phyloP scores from a whole-genome alignment of 2,888 invertebrate species.

The Phania funesta region DNA sequence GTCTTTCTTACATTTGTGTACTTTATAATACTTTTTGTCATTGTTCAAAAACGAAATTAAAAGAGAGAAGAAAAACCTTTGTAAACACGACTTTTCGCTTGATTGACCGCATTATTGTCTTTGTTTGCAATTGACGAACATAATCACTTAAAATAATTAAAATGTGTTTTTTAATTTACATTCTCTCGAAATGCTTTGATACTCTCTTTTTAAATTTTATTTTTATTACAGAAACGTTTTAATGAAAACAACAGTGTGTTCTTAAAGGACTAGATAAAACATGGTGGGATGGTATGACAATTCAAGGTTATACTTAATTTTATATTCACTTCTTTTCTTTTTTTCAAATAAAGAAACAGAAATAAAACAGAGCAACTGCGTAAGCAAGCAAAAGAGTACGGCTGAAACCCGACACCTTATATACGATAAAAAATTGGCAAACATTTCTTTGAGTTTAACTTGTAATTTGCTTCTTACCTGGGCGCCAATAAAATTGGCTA shows the following conservation, averaged over 20 bases:
- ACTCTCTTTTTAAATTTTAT: background rate
- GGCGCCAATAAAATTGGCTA: too few species aligned
- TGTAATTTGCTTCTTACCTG: too few species aligned
- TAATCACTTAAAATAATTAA: slow-evolving; percentile 70
- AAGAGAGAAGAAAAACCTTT: too few species aligned
- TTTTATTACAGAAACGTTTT: background rate
- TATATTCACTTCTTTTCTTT: background rate
- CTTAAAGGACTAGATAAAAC: background rate
- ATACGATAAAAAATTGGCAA: too few species aligned
- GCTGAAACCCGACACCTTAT: too few species aligned
- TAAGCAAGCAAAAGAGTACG: too few species aligned
- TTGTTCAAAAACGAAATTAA: background rate
- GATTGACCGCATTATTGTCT: slow-evolving; percentile 64
- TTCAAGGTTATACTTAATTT: slow-evolving; percentile 56
- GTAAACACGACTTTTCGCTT: slow-evolving; percentile 59
- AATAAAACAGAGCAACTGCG: too few species aligned
- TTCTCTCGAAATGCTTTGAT: slow-evolving; percentile 8
- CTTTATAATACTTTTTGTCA: background rate
- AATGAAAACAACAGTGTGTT: background rate
- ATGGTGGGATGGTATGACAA: slow-evolving; percentile 23
- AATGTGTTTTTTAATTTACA: slow-evolving; percentile 47
- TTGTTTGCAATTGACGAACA: slow-evolving; percentile 65
- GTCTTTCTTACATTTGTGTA: background rate
- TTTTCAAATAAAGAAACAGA: too few species aligned
- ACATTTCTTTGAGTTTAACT: too few species aligned